These are phyloP conservation scores for Hafferia zeledoni DNA, from an alignment of 2,797 vertebrate genomes.

Conservation along the genomic window DNA sequence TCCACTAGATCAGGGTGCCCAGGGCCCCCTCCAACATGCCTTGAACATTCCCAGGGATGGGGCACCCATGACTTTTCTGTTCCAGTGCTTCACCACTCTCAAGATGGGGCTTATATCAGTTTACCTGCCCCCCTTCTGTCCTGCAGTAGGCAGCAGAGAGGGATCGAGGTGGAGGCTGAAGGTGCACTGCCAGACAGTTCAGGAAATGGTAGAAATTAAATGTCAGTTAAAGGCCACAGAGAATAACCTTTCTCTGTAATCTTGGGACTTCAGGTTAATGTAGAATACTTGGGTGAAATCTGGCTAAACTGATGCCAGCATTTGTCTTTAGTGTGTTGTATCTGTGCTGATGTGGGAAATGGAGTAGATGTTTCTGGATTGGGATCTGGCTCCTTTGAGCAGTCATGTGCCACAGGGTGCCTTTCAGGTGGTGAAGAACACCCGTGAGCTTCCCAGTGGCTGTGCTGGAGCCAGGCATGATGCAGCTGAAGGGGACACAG, in stretches of 20 bases:
- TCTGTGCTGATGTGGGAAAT: background rate
- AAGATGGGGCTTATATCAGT: fast-evolving
- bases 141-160: background rate
- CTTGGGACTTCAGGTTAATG: background rate
- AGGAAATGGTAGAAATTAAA: background rate
- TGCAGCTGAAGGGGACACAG: background rate
- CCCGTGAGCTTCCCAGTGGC: background rate
- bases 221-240: background rate
- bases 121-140: background rate
- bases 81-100: background rate
- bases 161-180: background rate
- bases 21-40: background rate
- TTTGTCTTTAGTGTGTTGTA: background rate
- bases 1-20: background rate
- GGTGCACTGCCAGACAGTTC: background rate
- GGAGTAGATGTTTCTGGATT: background rate
- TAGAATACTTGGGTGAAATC: background rate
- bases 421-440: background rate
- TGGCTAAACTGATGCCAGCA: background rate
- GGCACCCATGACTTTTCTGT: background rate
- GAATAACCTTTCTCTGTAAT: background rate
- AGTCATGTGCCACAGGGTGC: background rate
- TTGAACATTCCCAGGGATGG: background rate
- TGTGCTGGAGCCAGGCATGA: background rate
- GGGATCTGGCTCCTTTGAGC: background rate